Conservation (phyloP, 2,888 invertebrate genomes). For the Neoitamus cyanurus region DNA sequence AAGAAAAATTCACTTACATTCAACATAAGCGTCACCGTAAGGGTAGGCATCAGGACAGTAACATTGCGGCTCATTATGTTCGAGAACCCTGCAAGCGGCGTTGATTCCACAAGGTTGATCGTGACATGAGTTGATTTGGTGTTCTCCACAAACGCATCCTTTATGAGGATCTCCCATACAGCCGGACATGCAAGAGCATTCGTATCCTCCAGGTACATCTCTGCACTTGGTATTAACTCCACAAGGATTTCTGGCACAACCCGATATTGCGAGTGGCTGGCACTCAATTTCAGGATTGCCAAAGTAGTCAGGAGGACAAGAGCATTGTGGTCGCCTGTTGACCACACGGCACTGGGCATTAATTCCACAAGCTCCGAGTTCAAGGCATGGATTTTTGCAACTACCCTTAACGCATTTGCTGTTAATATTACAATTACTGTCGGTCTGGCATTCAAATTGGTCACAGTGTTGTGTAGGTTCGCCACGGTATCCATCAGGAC, state of each 20-base stretch:
- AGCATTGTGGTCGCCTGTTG: constrained; percentile 80
- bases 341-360: constrained; percentile 88
- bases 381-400: constrained; percentile 86
- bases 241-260: constrained; percentile 84
- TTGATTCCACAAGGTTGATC: constrained; percentile 84
- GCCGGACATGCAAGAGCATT: constrained; percentile 82
- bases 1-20: constrained; percentile 72
- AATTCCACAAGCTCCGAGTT: constrained; percentile 80
- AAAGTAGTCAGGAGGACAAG: constrained; percentile 79
- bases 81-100: constrained; percentile 80
- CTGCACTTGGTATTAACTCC: constrained; percentile 85
- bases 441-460: constrained; percentile 79
- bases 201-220: constrained; percentile 80
- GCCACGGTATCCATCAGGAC: constrained; percentile 86
- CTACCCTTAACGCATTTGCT: constrained; percentile 80
- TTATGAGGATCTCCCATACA: constrained; percentile 85
- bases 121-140: constrained; percentile 78
- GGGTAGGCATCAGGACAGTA: constrained; percentile 86
- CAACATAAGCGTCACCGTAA: constrained; percentile 84
- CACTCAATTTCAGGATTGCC: constrained; percentile 79
- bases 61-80: constrained; percentile 78
- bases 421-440: constrained; percentile 81
- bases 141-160: constrained; percentile 81
- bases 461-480: constrained; percentile 81
- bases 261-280: constrained; percentile 75